Conservation (phyloP, 2,888 invertebrate species). For the Diarsia mendica region DNA sequence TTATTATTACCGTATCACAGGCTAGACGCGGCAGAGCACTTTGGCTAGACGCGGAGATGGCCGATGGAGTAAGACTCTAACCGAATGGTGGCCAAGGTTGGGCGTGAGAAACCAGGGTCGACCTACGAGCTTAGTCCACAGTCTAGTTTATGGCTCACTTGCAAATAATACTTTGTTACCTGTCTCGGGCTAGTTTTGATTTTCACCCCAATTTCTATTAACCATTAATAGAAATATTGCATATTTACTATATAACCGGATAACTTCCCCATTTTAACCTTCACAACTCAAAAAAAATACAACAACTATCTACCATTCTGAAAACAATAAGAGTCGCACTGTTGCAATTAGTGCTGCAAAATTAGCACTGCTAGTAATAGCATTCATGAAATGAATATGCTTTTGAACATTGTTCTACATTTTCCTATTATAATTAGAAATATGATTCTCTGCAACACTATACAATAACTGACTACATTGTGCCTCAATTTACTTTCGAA, state of each 20-base stretch:
- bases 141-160: not conserved
- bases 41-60: too few species aligned
- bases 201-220: not conserved
- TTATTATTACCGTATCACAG: too few species aligned
- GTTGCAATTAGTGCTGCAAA: too few species aligned
- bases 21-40: too few species aligned
- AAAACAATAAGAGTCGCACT: not conserved
- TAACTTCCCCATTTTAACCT: not conserved
- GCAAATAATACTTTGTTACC: not conserved
- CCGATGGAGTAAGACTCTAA: too few species aligned
- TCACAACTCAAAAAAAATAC: too few species aligned
- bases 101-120: too few species aligned
- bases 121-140: not conserved
- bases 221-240: not conserved
- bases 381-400: not conserved
- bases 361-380: not conserved
- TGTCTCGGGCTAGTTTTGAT: not conserved
- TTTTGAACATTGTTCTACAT: not conserved
- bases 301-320: not conserved
- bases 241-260: not conserved
- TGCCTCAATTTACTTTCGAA: slow-evolving; percentile 2
- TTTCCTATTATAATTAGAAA: not conserved
- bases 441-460: not conserved
- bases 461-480: not conserved
- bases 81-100: too few species aligned